Conservation (phyloP, 2,888 invertebrate species). For the Gortyna flavago region DNA sequence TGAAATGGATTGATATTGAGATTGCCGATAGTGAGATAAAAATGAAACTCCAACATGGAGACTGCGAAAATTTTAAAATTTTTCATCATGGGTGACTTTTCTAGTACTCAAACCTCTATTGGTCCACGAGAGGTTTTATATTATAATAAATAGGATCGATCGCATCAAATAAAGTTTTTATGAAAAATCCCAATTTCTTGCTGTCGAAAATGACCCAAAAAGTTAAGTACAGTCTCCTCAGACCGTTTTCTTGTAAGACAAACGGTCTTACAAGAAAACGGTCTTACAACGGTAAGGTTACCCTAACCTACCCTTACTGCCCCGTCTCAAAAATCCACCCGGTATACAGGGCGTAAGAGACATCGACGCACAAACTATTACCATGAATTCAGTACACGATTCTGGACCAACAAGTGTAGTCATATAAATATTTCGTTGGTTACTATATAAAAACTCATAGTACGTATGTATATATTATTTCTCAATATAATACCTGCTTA, state of each 20-base stretch:
- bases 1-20: too few relatives aligned
- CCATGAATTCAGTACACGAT: background rate
- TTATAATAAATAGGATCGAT: too few relatives aligned
- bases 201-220: too few relatives aligned
- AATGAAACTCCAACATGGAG: too few relatives aligned
- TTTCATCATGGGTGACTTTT: too few relatives aligned
- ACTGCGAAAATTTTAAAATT: too few relatives aligned
- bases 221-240: background rate
- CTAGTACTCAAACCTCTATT: too few relatives aligned
- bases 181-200: too few relatives aligned
- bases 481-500: background rate
- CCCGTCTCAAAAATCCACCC: background rate
- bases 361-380: background rate
- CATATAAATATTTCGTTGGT: background rate
- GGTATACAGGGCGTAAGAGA: background rate
- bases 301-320: background rate
- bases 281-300: background rate
- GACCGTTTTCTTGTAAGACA: background rate
- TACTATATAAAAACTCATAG: background rate
- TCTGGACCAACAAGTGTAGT: background rate
- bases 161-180: too few relatives aligned
- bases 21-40: too few relatives aligned
- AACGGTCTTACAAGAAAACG: too few relatives aligned
- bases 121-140: too few relatives aligned
- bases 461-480: background rate